A percentile compares a stretch with the other conserved stretches of the same genome.
These are phyloP conservation scores for Pangasianodon gigas DNA, from an alignment of 2,113 vertebrate species.

Conservation along the genomic window DNA sequence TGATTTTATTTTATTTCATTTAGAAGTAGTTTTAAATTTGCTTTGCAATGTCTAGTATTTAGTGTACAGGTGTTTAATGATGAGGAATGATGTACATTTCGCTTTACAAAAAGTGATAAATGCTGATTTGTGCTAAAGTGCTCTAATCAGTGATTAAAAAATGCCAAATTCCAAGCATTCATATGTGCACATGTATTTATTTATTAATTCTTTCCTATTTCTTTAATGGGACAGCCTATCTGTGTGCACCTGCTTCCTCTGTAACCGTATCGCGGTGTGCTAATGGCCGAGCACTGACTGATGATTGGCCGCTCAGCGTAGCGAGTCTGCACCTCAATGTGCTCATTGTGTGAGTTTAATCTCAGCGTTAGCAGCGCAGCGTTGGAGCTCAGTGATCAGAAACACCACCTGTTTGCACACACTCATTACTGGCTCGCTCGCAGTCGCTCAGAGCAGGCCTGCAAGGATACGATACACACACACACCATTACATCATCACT, in stretches of 20 bases:
- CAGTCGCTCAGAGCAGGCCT: background rate
- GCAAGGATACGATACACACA: background rate
- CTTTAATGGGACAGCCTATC: background rate
- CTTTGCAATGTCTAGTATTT: too few species aligned
- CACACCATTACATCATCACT: slow-evolving; percentile 19
- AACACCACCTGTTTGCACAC: slow-evolving; percentile 31
- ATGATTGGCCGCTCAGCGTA: slow-evolving; percentile 38
- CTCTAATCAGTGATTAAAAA: background rate
- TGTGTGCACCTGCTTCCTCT: slow-evolving; percentile 30
- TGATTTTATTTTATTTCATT: too few species aligned
- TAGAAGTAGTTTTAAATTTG: too few species aligned
- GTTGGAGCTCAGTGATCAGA: slow-evolving; percentile 28
- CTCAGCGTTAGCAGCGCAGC: slow-evolving; percentile 27
- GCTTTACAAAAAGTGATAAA: background rate
- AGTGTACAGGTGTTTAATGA: too few species aligned
- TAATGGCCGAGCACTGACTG: slow-evolving; percentile 51
- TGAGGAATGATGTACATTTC: background rate
- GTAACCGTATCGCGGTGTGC: slow-evolving; percentile 21
- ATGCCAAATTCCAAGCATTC: background rate
- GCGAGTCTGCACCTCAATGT: slow-evolving; percentile 15
- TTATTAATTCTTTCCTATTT: slow-evolving; percentile 22
- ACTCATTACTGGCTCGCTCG: background rate
- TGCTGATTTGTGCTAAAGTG: background rate
- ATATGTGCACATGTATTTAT: slow-evolving; percentile 8
- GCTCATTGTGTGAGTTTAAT: slow-evolving; percentile 33